Percentiles rank a stretch among this genome's conserved stretches.
phyloP scores from a whole-genome alignment of 2,888 invertebrate species.

The Anagyrus pseudococci region DNA sequence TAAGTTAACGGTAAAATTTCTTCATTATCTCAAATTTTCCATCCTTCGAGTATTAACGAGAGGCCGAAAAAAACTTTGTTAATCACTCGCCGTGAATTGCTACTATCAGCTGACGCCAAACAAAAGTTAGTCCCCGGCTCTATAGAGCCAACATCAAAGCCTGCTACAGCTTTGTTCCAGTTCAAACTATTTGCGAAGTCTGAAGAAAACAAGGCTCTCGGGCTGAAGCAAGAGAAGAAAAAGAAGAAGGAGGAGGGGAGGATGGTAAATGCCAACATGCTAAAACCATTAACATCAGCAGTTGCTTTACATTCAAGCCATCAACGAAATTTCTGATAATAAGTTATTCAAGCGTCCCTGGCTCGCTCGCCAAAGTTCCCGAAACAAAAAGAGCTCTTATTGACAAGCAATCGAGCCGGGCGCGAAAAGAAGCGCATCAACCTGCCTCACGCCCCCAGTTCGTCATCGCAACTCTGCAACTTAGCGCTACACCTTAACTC shows the following conservation, averaged over 20 bases:
- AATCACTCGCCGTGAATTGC: not conserved
- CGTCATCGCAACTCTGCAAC: not conserved
- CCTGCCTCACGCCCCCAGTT: too few species aligned
- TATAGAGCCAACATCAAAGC: not conserved
- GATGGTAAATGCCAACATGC: too few species aligned
- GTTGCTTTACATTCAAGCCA: conserved; percentile 9
- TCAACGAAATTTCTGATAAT: conserved; percentile 20
- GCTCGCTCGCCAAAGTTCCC: conserved; percentile 1
- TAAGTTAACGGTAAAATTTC: too few species aligned
- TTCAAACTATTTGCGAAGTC: not conserved
- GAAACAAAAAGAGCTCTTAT: not conserved
- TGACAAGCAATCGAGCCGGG: conserved; percentile 10
- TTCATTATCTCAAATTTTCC: too few species aligned
- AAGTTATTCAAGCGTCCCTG: not conserved
- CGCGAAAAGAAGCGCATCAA: not conserved
- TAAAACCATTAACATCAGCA: not conserved
- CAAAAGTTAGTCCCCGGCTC: not conserved
- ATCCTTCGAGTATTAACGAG: too few species aligned
- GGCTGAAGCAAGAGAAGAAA: too few species aligned
- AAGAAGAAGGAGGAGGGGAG: not conserved
- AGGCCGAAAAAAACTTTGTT: not conserved
- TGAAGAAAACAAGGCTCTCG: not conserved
- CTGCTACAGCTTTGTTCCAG: too few species aligned
- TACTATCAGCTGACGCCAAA: not conserved
- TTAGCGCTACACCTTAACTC: not conserved